phyloP scores from a whole-genome alignment of 2,797 vertebrate species.

The Cyprinella venusta region DNA sequence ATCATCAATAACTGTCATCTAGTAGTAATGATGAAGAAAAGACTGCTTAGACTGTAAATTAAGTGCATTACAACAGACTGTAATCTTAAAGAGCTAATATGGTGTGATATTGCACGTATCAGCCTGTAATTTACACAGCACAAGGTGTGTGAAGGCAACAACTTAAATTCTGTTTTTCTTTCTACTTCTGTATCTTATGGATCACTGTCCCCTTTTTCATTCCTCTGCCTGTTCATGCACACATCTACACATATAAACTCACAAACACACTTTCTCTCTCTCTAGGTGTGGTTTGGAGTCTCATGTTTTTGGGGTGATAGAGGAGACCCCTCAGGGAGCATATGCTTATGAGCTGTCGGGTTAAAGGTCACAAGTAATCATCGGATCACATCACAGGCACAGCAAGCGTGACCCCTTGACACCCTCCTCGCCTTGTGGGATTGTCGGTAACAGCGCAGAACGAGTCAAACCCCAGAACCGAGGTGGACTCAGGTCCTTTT shows the following conservation, averaged over 20 bases:
- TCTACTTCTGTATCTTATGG: not conserved
- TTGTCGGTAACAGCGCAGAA: constrained; percentile 92
- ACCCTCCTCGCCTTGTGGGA: constrained; percentile 82
- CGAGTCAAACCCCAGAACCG: constrained; percentile 97
- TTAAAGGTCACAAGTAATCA: constrained; percentile 9
- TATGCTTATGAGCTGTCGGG: constrained; percentile 12
- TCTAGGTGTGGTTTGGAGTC: constrained; percentile 33
- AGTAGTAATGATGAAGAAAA: constrained; percentile 37
- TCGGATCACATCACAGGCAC: constrained; percentile 86
- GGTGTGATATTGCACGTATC: constrained; percentile 36
- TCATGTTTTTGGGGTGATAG: constrained; percentile 41
- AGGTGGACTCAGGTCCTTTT: constrained; percentile 92
- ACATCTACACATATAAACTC: constrained; percentile 33
- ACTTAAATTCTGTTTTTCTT: constrained; percentile 14
- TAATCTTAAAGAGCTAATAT: constrained; percentile 2
- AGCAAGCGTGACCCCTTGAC: constrained; percentile 84
- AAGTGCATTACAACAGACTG: constrained; percentile 16
- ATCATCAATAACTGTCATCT: constrained; percentile 19
- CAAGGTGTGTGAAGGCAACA: constrained; percentile 34
- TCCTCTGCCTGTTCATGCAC: constrained; percentile 31
- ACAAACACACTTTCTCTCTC: constrained; percentile 31
- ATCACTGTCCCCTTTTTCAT: constrained; percentile 17
- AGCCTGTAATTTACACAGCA: constrained; percentile 47
- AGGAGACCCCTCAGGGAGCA: constrained; percentile 51
- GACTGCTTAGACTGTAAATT: constrained; percentile 34